Conservation (phyloP, 2,888 invertebrate genomes). For the Asteroscopus sphinx region DNA sequence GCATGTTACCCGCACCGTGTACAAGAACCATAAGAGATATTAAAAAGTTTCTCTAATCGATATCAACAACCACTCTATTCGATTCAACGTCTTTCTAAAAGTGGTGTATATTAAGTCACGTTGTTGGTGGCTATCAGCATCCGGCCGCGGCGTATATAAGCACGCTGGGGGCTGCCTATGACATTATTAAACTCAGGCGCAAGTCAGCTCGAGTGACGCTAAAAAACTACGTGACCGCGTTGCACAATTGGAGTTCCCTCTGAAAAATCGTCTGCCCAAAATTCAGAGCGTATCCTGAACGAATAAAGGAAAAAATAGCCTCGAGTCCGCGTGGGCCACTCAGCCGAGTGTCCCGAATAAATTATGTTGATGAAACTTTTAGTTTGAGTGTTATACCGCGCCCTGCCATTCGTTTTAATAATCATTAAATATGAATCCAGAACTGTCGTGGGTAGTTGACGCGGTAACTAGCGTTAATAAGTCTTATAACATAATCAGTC, state of each 20-base stretch:
- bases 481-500: constrained; percentile 2
- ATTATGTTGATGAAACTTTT: constrained; percentile 86
- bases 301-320: constrained; percentile 82
- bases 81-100: constrained; percentile 7
- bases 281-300: constrained; percentile 76
- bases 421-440: constrained; percentile 70
- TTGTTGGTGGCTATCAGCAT: constrained; percentile 56
- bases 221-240: constrained; percentile 85
- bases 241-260: constrained; percentile 77
- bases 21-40: background rate
- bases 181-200: constrained; percentile 87
- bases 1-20: too few species aligned
- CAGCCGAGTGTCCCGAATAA: constrained; percentile 82
- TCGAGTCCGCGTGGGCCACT: constrained; percentile 73
- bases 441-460: constrained; percentile 28
- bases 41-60: background rate
- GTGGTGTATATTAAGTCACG: constrained; percentile 59
- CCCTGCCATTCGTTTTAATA: constrained; percentile 68
- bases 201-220: constrained; percentile 81
- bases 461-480: constrained; percentile 19
- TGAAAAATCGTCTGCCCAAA: constrained; percentile 79
- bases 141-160: constrained; percentile 42
- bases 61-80: background rate
- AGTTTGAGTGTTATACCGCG: constrained; percentile 75
- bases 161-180: constrained; percentile 71